Base-by-base conservation (phyloP, 2,888 invertebrate species). In the Protula sp. region DNA sequence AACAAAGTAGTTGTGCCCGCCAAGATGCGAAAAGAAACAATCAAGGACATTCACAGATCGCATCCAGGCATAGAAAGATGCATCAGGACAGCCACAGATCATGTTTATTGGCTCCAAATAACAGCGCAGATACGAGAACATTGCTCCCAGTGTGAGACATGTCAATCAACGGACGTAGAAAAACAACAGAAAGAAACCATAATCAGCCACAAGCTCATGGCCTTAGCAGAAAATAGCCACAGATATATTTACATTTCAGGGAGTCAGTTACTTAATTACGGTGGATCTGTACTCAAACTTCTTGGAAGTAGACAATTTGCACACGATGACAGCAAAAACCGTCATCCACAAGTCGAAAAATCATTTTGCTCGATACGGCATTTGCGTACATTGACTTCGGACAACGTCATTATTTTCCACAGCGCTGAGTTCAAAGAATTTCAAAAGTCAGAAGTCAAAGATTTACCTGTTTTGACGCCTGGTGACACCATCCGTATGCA, bases 61-160 rank as follows among this genome's bases (percentile, higher is more conserved):
- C 61, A 62, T 51, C 48, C 51, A 2, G 61, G 62, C 1, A 38
- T 60, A 1, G 31, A 28, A 2, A 57, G 45, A 38, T 54, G 57
- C 30, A 28, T 47, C 29, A 27, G 47, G 2, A 54, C 48, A 5
- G 62, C 62, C 19, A 30, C 53, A 47, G 30, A 62, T 3, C 30
- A 55, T 2, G 5, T 62, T 3, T 62, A 57, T 30, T 61, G 61
- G 61, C 61, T 58, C 9, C 27, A 29, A 2, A 59, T 58, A 31
- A 22, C 14, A 30, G 19, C 26, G 3, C 48, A 58, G 9, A 52
- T 58, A 38, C 9, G 19, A 38, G 19, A 38, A 38, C 38, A 38
- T 19, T 38, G 38, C 19, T 19, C 9, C 9, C 9, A 19, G 19
- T 38, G 38, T 38, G 38, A 38, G 19, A 38, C 9, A 38, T 38